phyloP scores from a whole-genome alignment of 1,140 invertebrate species.

The Trichonephila clavata region DNA sequence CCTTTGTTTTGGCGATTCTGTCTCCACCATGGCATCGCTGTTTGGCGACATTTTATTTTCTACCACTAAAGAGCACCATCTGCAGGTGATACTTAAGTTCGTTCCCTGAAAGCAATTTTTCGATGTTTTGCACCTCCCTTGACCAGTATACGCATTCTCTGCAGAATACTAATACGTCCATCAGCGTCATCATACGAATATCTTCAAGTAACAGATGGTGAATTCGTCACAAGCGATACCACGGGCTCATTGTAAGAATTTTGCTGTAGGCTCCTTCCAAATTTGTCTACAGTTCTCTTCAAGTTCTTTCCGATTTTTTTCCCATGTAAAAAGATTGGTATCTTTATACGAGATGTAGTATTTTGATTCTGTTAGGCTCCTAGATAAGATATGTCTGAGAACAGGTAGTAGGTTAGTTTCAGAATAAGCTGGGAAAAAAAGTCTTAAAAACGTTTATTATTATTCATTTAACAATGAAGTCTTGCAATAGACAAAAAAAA shows the following conservation, averaged over 20 bases:
- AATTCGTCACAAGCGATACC: background rate
- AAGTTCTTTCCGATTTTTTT: too few species aligned
- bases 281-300: too few species aligned
- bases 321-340: too few species aligned
- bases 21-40: background rate
- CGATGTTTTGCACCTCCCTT: conserved; percentile 36
- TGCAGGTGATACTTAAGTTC: conserved; percentile 51
- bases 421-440: too few species aligned
- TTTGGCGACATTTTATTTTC: conserved; percentile 47
- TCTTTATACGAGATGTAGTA: too few species aligned
- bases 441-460: too few species aligned
- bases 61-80: conserved; percentile 13
- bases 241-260: background rate
- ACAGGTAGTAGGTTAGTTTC: too few species aligned
- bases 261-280: background rate
- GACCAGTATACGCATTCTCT: conserved; percentile 27
- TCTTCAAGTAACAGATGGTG: conserved; percentile 22
- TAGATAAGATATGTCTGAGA: too few species aligned
- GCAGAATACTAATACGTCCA: conserved; percentile 25
- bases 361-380: too few species aligned
- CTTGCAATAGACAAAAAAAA: too few species aligned
- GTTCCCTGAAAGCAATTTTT: conserved; percentile 41
- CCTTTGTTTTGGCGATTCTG: background rate
- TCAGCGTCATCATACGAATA: conserved; percentile 26
- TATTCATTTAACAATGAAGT: too few species aligned